A percentile compares a stretch with the other conserved stretches of the same genome.
These are phyloP conservation scores for Theonella swinhoei DNA, from an alignment of 37 sponge, comb jelly and placozoan genomes.

Conservation along the genomic window DNA sequence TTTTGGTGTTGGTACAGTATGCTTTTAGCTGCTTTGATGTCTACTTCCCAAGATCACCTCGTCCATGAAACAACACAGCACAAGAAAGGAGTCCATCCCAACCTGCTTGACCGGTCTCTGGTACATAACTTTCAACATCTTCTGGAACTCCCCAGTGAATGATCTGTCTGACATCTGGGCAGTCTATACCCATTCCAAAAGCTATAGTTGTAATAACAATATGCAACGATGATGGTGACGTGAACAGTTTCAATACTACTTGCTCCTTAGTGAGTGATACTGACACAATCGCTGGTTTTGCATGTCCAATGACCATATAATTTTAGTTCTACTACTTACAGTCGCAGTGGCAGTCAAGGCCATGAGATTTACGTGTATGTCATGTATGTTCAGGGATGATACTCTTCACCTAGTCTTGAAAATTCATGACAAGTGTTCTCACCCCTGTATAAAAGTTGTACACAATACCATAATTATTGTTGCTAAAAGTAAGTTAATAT, in stretches of 20 bases:
- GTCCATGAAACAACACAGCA: background rate
- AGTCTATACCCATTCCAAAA: conserved; percentile 63
- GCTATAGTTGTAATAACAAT: conserved; percentile 13
- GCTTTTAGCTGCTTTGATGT: no score
- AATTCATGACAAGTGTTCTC: conserved; percentile 13
- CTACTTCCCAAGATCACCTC: no score
- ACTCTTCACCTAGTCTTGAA: conserved; percentile 13
- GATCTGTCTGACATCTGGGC: conserved; percentile 17
- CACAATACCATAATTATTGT: background rate
- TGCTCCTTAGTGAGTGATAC: background rate
- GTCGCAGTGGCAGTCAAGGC: conserved; percentile 43
- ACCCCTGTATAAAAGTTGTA: conserved; percentile 4
- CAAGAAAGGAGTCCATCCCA: conserved; percentile 18
- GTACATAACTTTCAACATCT: conserved; percentile 22
- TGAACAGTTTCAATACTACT: no score
- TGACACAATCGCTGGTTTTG: background rate
- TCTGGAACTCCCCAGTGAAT: conserved; percentile 42
- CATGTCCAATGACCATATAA: background rate
- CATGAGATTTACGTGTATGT: conserved; percentile 1
- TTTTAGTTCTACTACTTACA: background rate
- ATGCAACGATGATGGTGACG: background rate
- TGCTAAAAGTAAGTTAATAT: background rate
- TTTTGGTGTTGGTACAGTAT: no score
- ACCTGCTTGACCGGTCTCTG: conserved; percentile 39
- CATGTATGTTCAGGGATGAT: conserved; percentile 28